These are phyloP conservation scores for Tonatia bakeri DNA, from an alignment of 2,113 vertebrate genomes.

Conservation along the genomic window DNA sequence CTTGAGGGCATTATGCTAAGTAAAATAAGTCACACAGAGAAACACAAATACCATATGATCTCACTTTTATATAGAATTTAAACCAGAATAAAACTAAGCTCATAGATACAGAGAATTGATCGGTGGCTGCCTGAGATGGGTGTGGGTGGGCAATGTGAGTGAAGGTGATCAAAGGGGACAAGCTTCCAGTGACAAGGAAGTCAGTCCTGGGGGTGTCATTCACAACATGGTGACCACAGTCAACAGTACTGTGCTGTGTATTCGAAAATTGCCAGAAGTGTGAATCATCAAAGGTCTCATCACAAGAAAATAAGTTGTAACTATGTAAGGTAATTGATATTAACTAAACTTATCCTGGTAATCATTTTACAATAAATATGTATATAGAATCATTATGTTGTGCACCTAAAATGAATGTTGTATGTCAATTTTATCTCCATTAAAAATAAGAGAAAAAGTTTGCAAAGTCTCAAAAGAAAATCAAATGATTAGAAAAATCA, in stretches of 20 bases:
- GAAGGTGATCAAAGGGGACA: not conserved
- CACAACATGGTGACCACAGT: not conserved
- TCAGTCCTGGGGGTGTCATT: not conserved
- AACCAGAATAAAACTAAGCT: not conserved
- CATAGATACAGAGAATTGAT: not conserved
- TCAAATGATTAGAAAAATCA: not conserved
- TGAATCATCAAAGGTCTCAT: not conserved
- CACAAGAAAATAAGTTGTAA: not conserved
- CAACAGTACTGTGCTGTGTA: not conserved
- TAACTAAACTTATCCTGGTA: not conserved
- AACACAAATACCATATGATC: not conserved
- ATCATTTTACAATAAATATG: not conserved
- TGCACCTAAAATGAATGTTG: not conserved
- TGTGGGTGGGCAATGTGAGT: not conserved
- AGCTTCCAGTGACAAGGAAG: not conserved
- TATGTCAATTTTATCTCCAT: not conserved
- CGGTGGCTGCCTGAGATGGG: not conserved
- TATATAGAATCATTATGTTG: not conserved
- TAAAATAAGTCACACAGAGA: not conserved
- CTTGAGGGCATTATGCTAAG: not conserved
- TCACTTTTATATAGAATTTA: not conserved
- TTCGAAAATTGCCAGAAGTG: not conserved
- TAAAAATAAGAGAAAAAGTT: not conserved
- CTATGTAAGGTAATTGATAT: not conserved
- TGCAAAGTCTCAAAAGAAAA: not conserved